These are phyloP conservation scores for Rosalia funebris DNA, from an alignment of 2,888 invertebrate species.

Conservation along the genomic window DNA sequence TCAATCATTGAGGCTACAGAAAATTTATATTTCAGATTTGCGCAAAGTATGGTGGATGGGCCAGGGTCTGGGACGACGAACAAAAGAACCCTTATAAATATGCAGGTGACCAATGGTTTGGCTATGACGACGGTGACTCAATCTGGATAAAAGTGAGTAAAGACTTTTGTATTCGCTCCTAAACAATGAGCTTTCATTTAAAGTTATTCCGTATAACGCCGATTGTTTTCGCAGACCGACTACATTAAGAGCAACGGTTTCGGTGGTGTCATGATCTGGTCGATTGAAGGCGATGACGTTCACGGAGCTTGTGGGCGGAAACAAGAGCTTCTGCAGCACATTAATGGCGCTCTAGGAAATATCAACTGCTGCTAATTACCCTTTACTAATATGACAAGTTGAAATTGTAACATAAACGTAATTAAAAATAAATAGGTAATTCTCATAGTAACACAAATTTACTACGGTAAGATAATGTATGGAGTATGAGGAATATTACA, in stretches of 20 bases:
- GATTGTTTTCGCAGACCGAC: slow-evolving; percentile 31
- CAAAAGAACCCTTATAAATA: slow-evolving; percentile 41
- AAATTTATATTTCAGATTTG: slow-evolving; percentile 38
- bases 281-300: slow-evolving; percentile 41
- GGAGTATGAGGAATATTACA: too few species aligned
- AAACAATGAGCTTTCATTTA: not conserved
- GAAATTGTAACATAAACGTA: too few species aligned
- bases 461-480: too few species aligned
- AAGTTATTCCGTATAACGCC: not conserved
- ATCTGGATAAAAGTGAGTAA: slow-evolving; percentile 36
- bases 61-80: slow-evolving; percentile 37
- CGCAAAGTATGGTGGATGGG: slow-evolving; percentile 31
- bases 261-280: slow-evolving; percentile 42
- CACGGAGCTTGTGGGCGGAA: slow-evolving; percentile 34
- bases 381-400: not conserved
- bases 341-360: slow-evolving; percentile 17
- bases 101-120: slow-evolving; percentile 37
- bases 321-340: slow-evolving; percentile 26
- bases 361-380: slow-evolving; percentile 12
- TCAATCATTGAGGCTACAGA: too few species aligned
- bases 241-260: slow-evolving; percentile 32
- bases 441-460: too few species aligned
- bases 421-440: too few species aligned
- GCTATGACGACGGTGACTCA: slow-evolving; percentile 39
- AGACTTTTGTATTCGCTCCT: not conserved